phyloP scores from a whole-genome alignment of 37 sponge, comb jelly and placozoan species.

The Lycopodina hypogea region DNA sequence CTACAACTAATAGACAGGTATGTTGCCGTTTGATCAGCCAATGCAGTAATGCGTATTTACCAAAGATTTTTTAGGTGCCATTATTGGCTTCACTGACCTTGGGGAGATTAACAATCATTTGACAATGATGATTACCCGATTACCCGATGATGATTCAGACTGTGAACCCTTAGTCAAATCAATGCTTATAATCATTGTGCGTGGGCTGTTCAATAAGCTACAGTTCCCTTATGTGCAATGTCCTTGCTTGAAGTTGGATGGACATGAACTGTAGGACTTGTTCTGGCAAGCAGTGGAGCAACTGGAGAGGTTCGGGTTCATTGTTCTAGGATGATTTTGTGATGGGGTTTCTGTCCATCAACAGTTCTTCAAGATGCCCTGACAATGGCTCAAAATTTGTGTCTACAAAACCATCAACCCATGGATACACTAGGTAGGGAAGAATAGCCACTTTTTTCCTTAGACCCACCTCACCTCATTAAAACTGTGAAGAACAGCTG shows the following conservation, averaged over 20 bases:
- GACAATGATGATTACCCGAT: slow-evolving; percentile 2
- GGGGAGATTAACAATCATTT: slow-evolving; percentile 22
- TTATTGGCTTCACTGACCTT: too few species aligned
- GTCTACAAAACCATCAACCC: slow-evolving; percentile 34
- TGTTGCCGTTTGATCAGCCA: too few species aligned
- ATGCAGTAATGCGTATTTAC: too few species aligned
- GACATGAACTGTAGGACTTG: slow-evolving; percentile 4
- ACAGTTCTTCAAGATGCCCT: slow-evolving; percentile 26
- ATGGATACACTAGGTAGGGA: slow-evolving; percentile 1
- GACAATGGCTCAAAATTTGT: not conserved
- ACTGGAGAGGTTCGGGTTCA: slow-evolving; percentile 29
- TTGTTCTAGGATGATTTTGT: slow-evolving; percentile 14
- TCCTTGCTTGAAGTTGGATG: slow-evolving; percentile 18
- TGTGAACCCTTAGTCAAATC: slow-evolving; percentile 19
- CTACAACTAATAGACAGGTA: slow-evolving; percentile 23
- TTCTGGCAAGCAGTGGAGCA: slow-evolving; percentile 27
- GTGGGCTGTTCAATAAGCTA: slow-evolving; percentile 50
- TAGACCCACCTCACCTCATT: slow-evolving; percentile 37
- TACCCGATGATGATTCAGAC: not conserved
- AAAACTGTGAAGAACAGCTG: slow-evolving; percentile 32
- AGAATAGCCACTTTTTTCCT: slow-evolving; percentile 6
- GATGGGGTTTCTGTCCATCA: slow-evolving; percentile 42
- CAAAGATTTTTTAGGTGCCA: slow-evolving; percentile 19
- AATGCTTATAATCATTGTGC: slow-evolving; percentile 43
- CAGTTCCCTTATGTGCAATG: slow-evolving; percentile 49